Base-by-base conservation (phyloP, 2,113 vertebrate genomes). In the Turnix velox region DNA sequence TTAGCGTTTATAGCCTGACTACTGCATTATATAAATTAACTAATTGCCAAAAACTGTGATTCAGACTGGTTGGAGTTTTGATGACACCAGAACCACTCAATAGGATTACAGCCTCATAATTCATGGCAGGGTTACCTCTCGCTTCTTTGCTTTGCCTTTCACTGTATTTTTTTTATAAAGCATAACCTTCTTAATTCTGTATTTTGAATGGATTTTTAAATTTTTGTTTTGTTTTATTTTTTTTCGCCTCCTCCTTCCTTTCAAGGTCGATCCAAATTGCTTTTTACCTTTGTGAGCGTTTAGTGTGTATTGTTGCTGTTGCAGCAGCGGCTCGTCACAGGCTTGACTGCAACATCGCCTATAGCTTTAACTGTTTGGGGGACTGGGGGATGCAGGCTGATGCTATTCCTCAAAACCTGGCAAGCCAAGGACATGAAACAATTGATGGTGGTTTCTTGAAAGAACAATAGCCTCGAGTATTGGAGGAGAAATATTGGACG, bases 191-290 rank as follows among this genome's bases (percentile, higher is more conserved):
- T 95, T 75, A 17, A 92, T 97, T 77, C 73, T 75, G 4, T 72
- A 3, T 82, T 87, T 85, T 58, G 49, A 45, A 17, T 1, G 31
- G 28, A 31, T 78, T 84, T 85, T 80, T 81, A 12, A 0, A 18
- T 46, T 45, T 45, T 35, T 23, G 2, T 52, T 30, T 83, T 63
- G 58, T 10, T 31, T 52, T 24, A 73, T 52, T 37, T 22, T 72
- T 67, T 33, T 82, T 20, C 3, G 11, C 18, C 9, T 19, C 3
- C 9, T 18, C 9, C 7, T 85, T 68, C 95, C 86, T 96, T 97
- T 97, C 98, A 99, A 99, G 98, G 98, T 99, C 98, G 93, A 97
- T 94, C 94, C 95, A 96, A 96, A 96, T 98, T 96, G 95, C 91
- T 85, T 98, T 98, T 98, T 97, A 98, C 98, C 98, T 98, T 97